Percentiles rank a stretch among this genome's conserved stretches.
Evolutionary conservation across 2,113 vertebrate species (phyloP).

Genomic region (Sardina pilchardus): DNA sequence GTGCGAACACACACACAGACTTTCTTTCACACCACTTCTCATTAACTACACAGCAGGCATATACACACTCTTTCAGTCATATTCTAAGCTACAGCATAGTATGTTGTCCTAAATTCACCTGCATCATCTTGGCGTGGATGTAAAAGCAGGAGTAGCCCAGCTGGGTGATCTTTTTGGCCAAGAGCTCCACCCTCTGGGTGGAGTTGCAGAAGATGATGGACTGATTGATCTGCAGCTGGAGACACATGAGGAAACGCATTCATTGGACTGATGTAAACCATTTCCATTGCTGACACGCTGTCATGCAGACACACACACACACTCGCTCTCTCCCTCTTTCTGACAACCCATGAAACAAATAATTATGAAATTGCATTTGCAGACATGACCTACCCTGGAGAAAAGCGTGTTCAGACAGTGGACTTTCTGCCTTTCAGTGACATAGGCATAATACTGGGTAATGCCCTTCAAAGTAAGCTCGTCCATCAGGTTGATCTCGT

Average conservation of each 20-base stretch:
- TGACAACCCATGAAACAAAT: not conserved
- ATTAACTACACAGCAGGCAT: not conserved
- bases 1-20: not conserved
- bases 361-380: not conserved
- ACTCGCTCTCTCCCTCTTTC: not conserved
- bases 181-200: constrained; percentile 76
- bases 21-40: not conserved
- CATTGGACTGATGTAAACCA: not conserved
- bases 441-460: constrained; percentile 79
- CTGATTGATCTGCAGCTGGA: constrained; percentile 80
- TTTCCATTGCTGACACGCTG: not conserved
- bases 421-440: constrained; percentile 77
- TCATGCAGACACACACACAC: too few relatives aligned
- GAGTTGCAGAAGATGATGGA: constrained; percentile 82
- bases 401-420: constrained; percentile 81
- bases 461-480: constrained; percentile 81
- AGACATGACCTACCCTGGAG: constrained; percentile 68
- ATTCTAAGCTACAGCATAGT: not conserved
- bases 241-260: not conserved
- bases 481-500: constrained; percentile 82
- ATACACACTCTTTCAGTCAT: not conserved
- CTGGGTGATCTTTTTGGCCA: constrained; percentile 80
- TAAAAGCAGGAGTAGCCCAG: constrained; percentile 81
- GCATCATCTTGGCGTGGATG: constrained; percentile 82
- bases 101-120: constrained; percentile 60